A percentile compares a stretch with the other conserved stretches of the same genome.
phyloP scores from a whole-genome alignment of 2,113 vertebrate genomes.

The Rhynchopsitta pachyrhyncha region DNA sequence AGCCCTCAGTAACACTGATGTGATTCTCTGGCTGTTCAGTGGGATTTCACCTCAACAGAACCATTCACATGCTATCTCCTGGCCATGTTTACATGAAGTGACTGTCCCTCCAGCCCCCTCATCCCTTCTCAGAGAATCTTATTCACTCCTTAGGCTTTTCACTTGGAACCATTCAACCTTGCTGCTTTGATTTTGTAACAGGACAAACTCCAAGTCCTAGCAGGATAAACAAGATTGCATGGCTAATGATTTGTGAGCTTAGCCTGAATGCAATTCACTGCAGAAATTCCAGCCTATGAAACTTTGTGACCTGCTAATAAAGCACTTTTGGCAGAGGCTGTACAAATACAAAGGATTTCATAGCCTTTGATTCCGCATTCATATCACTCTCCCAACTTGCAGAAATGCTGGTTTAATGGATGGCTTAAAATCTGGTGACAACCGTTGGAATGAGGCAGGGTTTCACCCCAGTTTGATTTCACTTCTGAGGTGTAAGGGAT shows the following conservation, averaged over 20 bases:
- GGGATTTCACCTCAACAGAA: not conserved
- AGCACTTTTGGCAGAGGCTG: conserved; percentile 57
- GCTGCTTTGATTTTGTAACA: conserved; percentile 76
- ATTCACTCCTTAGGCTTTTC: conserved; percentile 47
- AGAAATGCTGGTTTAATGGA: conserved; percentile 17
- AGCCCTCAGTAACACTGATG: not conserved
- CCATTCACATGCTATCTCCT: not conserved
- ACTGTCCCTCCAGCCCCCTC: not conserved
- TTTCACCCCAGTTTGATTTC: not conserved
- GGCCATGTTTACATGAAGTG: not conserved
- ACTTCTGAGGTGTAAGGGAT: not conserved
- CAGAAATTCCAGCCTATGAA: conserved; percentile 58
- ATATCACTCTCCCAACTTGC: not conserved
- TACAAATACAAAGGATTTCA: conserved; percentile 52
- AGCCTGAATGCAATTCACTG: conserved; percentile 65
- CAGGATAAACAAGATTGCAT: conserved; percentile 73
- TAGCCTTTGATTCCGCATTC: conserved; percentile 32
- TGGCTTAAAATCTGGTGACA: not conserved
- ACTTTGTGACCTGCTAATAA: conserved; percentile 64
- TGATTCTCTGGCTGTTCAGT: not conserved
- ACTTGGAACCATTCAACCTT: conserved; percentile 66
- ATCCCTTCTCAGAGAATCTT: not conserved
- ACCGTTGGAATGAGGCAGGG: not conserved
- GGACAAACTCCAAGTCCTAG: conserved; percentile 77
- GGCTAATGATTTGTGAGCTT: conserved; percentile 75